Conservation (phyloP, 2,113 vertebrate genomes). For the Pituophis catenifer region DNA sequence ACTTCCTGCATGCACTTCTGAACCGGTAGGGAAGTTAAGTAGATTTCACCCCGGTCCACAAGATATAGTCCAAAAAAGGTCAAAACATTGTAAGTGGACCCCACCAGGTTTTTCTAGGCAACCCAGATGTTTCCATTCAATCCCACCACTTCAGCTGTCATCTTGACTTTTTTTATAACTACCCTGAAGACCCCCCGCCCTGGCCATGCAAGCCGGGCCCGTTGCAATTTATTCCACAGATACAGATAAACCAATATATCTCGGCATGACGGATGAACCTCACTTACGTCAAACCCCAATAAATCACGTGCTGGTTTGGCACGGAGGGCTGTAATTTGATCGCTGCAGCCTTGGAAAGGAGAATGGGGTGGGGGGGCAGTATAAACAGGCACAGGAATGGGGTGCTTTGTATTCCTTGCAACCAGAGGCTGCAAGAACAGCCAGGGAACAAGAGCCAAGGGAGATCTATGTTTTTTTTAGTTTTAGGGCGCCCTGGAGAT, state of each 20-base stretch:
- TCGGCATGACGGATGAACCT: not conserved
- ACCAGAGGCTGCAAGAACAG: not conserved
- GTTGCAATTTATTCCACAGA: not conserved
- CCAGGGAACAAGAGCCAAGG: not conserved
- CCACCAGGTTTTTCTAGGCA: not conserved
- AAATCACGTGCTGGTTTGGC: not conserved
- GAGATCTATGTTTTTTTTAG: not conserved
- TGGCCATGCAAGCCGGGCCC: rapidly evolving
- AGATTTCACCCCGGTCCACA: too few relatives aligned
- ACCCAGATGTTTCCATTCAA: not conserved
- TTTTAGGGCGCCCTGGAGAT: not conserved
- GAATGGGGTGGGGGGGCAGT: not conserved
- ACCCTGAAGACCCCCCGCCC: not conserved
- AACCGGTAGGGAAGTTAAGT: too few relatives aligned
- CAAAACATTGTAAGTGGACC: too few relatives aligned
- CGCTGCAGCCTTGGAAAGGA: not conserved
- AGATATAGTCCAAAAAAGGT: too few relatives aligned
- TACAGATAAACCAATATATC: not conserved
- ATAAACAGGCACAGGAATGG: not conserved
- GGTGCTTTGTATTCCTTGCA: not conserved
- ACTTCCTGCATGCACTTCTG: too few relatives aligned
- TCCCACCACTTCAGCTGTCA: not conserved
- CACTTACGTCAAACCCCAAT: not conserved
- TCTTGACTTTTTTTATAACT: not conserved
- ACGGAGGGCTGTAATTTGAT: not conserved